A percentile compares a stretch with the other conserved stretches of the same genome.
Evolutionary conservation across 2,888 invertebrate species (phyloP).

Genomic region (Diogma glabrata): DNA sequence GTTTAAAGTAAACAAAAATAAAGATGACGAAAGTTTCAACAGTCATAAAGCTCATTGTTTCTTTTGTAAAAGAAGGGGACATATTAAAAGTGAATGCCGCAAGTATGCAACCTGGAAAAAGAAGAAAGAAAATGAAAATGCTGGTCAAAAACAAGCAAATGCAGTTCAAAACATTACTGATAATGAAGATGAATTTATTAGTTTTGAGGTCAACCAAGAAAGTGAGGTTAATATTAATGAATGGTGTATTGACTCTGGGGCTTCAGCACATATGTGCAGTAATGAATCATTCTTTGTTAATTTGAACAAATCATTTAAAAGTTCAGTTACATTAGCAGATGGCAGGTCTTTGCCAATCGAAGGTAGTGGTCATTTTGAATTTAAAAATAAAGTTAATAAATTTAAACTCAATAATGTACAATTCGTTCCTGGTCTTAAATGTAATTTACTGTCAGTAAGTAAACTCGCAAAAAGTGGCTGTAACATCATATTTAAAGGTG

Average conservation of each 20-base stretch:
- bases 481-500: constrained; percentile 10
- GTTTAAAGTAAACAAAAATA: neutral
- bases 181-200: neutral
- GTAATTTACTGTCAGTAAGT: neutral
- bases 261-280: neutral
- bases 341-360: constrained; percentile 5
- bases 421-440: neutral
- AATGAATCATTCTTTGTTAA: neutral
- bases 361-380: constrained; percentile 3
- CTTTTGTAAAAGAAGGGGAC: too few species aligned
- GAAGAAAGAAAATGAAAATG: neutral
- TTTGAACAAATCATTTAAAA: constrained; percentile 3
- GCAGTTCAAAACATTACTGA: neutral
- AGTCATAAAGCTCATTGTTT: too few species aligned
- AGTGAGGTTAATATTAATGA: constrained; percentile 1
- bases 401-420: neutral
- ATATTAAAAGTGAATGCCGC: constrained; percentile 10
- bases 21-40: neutral
- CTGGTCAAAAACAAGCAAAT: neutral
- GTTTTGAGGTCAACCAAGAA: neutral
- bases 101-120: neutral
- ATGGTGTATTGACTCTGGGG: neutral
- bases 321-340: neutral
- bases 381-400: constrained; percentile 8
- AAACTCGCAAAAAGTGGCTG: constrained; percentile 11